Evolutionary conservation across 1,140 invertebrate genomes (phyloP), one percentile per base, ranked within the genome.

Genomic region (Diorhabda sublineata): DNA sequence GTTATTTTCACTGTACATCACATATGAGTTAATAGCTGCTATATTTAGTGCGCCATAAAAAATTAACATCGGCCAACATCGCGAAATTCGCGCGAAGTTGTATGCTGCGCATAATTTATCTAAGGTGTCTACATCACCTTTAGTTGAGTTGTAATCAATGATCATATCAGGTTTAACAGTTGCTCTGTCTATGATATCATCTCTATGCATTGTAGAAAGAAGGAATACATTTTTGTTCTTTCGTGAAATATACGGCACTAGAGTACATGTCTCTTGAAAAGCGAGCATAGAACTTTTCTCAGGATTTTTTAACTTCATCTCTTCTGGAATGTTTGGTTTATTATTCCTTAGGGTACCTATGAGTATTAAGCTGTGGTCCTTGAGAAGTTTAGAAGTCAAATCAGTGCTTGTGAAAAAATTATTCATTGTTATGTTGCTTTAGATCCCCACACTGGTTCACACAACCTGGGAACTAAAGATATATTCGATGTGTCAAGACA

Each of bases 221-320:
- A 61, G 6, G 43, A 61, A 61, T 43, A 61, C 8, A 61, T 61
- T 61, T 61, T 61, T 41, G 42, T 61, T 43, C 42, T 61, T 42
- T 61, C 42, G 9, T 42, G 7, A 42, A 61, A 45, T 42, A 42
- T 61, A 42, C 3, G 42, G 7, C 3, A 61, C 11, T 2, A 42
- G 11, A 42, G 59, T 42, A 61, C 59, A 3, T 42, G 26, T 61
- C 7, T 61, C 59, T 3, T 61, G 11, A 61, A 41, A 61, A 7
- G 11, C 42, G 9, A 61, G 0, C 42, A 61, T 61, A 42, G 42
- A 5, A 41, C 11, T 42, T 61, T 42, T 42, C 42, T 42, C 11
- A 61, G 59, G n/a, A 8, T 42, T 61, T 7, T 61, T 42, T 9
- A 42, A 42, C 42, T 61, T 42, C 3, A 42, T 42, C 42, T 42